These are phyloP conservation scores for Argynnis bischoffii DNA, from an alignment of 2,888 invertebrate species.

Conservation along the genomic window DNA sequence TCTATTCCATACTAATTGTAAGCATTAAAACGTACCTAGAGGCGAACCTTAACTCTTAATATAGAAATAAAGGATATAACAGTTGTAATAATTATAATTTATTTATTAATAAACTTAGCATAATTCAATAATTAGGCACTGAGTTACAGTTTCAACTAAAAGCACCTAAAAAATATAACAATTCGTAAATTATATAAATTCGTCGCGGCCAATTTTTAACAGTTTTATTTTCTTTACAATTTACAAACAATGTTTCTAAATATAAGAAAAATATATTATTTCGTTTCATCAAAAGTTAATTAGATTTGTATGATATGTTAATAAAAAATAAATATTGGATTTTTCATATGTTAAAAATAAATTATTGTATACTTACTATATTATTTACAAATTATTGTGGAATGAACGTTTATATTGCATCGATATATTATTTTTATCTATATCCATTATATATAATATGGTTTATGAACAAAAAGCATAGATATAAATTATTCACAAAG, in stretches of 20 bases:
- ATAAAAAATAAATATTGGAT: no score
- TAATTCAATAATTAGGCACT: slow-evolving; percentile 30
- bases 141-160: slow-evolving; percentile 20
- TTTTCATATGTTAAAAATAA: no score
- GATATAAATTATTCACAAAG: no score
- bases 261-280: not conserved
- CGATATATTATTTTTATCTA: not conserved
- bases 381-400: slow-evolving; percentile 5
- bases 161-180: slow-evolving; percentile 1
- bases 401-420: slow-evolving; percentile 11
- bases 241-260: no score
- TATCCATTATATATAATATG: no score
- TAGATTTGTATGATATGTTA: not conserved
- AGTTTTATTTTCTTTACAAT: no score
- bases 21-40: no score
- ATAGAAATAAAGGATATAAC: not conserved
- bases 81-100: not conserved
- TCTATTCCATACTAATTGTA: no score
- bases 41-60: no score
- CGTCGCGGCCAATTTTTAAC: not conserved
- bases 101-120: slow-evolving; percentile 32
- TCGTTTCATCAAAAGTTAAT: not conserved
- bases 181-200: not conserved
- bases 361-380: not conserved
- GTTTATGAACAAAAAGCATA: no score